phyloP scores from a whole-genome alignment of 2,797 vertebrate genomes.

The Spinibarbus caldwelli region DNA sequence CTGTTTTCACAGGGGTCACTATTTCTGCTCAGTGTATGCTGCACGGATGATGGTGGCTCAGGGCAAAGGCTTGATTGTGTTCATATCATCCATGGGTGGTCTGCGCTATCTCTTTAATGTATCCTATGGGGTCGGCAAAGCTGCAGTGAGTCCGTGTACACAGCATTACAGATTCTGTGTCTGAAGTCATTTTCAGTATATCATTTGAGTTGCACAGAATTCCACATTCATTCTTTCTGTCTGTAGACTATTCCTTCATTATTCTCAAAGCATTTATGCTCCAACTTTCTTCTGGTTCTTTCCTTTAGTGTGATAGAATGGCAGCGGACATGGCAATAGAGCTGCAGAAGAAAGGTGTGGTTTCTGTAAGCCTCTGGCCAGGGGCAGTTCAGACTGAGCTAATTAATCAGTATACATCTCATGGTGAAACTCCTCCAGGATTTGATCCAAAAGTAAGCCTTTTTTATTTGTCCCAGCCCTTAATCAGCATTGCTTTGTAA shows the following conservation, averaged over 20 bases:
- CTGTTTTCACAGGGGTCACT: constrained; percentile 80
- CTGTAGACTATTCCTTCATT: background rate
- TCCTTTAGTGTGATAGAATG: constrained; percentile 81
- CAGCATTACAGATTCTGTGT: background rate
- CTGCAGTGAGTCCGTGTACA: constrained; percentile 82
- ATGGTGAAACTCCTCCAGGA: constrained; percentile 32
- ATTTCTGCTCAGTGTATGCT: constrained; percentile 81
- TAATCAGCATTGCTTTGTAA: background rate
- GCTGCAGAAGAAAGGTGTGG: constrained; percentile 77
- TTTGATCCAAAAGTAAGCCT: constrained; percentile 63
- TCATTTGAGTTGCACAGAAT: background rate
- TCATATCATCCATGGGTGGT: constrained; percentile 84
- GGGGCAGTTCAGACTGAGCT: constrained; percentile 82
- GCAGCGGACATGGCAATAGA: constrained; percentile 83
- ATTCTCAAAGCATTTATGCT: background rate
- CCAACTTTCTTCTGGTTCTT: background rate
- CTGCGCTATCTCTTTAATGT: constrained; percentile 82
- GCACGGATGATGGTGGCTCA: constrained; percentile 84
- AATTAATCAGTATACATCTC: constrained; percentile 59
- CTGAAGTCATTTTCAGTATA: background rate
- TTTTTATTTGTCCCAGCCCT: background rate
- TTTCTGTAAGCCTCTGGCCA: constrained; percentile 84
- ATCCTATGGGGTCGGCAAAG: constrained; percentile 85
- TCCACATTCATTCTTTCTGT: background rate
- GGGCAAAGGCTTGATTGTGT: constrained; percentile 83